A percentile compares a stretch with the other conserved stretches of the same genome.
Conservation (phyloP, 2,888 invertebrate species). For the Napeogenes sylphis region DNA sequence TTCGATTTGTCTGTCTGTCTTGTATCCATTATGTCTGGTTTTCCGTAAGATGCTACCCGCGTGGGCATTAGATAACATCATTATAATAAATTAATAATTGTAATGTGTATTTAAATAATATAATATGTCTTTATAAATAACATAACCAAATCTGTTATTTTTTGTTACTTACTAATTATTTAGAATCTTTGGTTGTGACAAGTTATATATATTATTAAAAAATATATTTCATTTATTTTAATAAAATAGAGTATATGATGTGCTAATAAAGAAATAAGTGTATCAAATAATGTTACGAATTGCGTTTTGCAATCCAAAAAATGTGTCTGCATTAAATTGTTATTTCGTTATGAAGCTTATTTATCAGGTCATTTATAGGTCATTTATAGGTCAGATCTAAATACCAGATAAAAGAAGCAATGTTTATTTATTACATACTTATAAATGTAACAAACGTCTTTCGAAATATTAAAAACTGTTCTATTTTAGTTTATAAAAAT, state of each 20-base stretch:
- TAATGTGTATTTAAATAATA: not conserved
- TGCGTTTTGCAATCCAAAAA: not conserved
- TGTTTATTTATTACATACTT: not conserved
- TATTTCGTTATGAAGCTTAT: not conserved
- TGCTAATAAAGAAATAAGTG: too few species aligned
- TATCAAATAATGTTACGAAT: too few species aligned
- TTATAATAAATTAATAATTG: not conserved
- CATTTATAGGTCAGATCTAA: not conserved
- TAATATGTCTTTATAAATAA: too few species aligned
- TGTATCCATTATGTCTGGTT: conserved; percentile 14
- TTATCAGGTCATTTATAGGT: not conserved
- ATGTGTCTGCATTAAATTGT: not conserved
- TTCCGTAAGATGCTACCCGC: conserved; percentile 16
- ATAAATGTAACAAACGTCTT: not conserved
- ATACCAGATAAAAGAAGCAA: not conserved
- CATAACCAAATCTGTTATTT: too few species aligned
- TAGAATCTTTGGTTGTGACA: too few species aligned
- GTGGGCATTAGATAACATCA: not conserved
- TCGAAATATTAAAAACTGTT: not conserved
- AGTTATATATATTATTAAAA: too few species aligned
- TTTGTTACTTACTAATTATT: too few species aligned
- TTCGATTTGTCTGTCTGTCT: conserved; percentile 41
- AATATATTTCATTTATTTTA: too few species aligned
- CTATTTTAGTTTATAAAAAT: too few species aligned
- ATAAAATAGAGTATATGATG: too few species aligned